Percentiles rank a stretch among this genome's conserved stretches.
These are phyloP conservation scores for Chrysina gloriosa DNA, from an alignment of 2,888 invertebrate genomes.

Conservation along the genomic window DNA sequence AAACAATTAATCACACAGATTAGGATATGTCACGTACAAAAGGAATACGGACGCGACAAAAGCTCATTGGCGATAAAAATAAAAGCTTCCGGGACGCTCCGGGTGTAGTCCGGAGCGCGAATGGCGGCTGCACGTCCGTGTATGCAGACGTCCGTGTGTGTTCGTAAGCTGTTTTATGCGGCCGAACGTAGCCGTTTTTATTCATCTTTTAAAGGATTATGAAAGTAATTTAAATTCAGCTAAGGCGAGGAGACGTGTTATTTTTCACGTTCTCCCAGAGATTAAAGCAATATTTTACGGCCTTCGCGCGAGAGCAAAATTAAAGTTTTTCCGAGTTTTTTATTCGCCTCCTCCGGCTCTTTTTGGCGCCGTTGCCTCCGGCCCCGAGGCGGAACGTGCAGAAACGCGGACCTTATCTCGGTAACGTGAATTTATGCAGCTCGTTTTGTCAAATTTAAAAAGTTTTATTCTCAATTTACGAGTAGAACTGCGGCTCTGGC, in stretches of 20 bases:
- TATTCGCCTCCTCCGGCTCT: slow-evolving; percentile 48
- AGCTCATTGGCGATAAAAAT: slow-evolving; percentile 35
- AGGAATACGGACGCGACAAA: slow-evolving; percentile 39
- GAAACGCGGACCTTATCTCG: slow-evolving; percentile 63
- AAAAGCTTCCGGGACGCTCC: slow-evolving; percentile 32
- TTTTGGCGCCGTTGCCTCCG: background rate
- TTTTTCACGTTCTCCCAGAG: slow-evolving; percentile 63
- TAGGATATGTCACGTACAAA: slow-evolving; percentile 45
- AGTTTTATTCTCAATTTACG: slow-evolving; percentile 42
- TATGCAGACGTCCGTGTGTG: slow-evolving; percentile 10
- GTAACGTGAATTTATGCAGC: slow-evolving; percentile 60
- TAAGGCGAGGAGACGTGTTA: slow-evolving; percentile 64
- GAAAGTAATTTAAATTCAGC: slow-evolving; percentile 65
- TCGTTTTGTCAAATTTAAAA: slow-evolving; percentile 50
- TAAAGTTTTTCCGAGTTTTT: slow-evolving; percentile 62
- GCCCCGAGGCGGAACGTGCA: slow-evolving; percentile 57
- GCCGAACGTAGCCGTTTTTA: slow-evolving; percentile 54
- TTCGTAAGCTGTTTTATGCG: slow-evolving; percentile 51
- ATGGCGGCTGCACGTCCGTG: slow-evolving; percentile 4
- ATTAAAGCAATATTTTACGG: slow-evolving; percentile 66
- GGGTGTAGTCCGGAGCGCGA: slow-evolving; percentile 21
- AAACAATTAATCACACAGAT: slow-evolving; percentile 45
- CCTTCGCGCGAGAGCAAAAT: slow-evolving; percentile 57
- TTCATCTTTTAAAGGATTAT: slow-evolving; percentile 61
- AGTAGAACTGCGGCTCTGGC: background rate